Conservation (phyloP, 2,113 vertebrate species). For the Cichladusa arquata region DNA sequence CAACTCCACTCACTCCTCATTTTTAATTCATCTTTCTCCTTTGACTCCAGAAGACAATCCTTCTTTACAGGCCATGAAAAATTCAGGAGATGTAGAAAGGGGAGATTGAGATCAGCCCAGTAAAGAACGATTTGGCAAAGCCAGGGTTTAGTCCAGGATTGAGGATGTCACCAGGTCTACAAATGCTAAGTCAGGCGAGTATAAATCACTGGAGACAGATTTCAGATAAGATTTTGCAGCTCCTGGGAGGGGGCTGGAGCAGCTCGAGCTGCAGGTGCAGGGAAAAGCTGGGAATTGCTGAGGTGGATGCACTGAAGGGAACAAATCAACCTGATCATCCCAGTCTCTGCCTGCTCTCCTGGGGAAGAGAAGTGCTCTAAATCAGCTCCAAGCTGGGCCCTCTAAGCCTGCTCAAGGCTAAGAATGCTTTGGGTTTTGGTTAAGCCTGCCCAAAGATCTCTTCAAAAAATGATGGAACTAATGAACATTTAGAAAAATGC, state of each 20-base stretch:
- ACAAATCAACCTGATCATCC: neutral
- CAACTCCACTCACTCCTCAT: neutral
- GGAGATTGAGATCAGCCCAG: neutral
- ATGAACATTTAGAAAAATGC: neutral
- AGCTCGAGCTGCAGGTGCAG: neutral
- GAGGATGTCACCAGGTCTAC: neutral
- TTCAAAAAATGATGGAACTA: neutral
- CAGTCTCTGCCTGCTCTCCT: accelerated
- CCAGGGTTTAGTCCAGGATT: neutral
- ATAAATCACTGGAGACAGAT: neutral
- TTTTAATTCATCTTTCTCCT: neutral
- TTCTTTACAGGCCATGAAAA: neutral
- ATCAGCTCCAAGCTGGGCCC: neutral
- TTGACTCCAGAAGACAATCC: neutral
- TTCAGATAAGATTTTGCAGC: neutral
- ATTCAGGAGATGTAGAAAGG: neutral
- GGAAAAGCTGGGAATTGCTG: neutral
- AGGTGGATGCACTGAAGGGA: neutral
- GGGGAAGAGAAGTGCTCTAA: accelerated
- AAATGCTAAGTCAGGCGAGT: neutral
- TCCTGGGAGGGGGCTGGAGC: neutral
- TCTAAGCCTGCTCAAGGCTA: neutral
- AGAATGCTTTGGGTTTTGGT: neutral
- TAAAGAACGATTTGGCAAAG: neutral
- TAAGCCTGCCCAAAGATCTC: neutral